Conservation (phyloP, 2,888 invertebrate genomes). For the Operophtera brumata region DNA sequence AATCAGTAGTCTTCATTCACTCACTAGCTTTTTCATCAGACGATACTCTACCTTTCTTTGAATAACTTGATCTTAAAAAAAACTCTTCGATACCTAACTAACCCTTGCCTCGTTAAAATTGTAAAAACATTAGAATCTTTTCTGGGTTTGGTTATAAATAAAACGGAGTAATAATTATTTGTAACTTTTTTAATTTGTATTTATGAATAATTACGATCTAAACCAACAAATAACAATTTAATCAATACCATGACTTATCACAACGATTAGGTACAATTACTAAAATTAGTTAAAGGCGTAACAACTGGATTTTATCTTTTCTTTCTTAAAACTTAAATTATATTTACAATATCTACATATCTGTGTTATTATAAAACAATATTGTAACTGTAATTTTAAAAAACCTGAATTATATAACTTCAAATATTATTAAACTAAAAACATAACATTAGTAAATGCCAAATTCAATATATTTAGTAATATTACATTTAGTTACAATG, state of each 20-base stretch:
- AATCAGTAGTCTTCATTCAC: too few species aligned
- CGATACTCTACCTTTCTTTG: too few species aligned
- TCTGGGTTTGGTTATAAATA: background rate
- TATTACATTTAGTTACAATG: background rate
- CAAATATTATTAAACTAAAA: constrained; percentile 14
- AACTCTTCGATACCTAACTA: too few species aligned
- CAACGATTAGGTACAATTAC: constrained; percentile 40
- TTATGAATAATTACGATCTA: constrained; percentile 31
- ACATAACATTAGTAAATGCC: constrained; percentile 31
- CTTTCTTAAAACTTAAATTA: constrained; percentile 10
- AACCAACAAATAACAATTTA: constrained; percentile 38
- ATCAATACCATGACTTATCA: constrained; percentile 49
- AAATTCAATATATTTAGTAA: constrained; percentile 25
- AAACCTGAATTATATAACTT: background rate
- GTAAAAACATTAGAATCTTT: background rate
- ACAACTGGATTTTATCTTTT: background rate
- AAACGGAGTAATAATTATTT: constrained; percentile 1
- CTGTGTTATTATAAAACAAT: background rate
- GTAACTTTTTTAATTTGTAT: constrained; percentile 36
- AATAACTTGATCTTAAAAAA: too few species aligned
- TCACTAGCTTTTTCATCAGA: too few species aligned
- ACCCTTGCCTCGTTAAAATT: background rate
- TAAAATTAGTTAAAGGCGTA: constrained; percentile 30
- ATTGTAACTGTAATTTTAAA: background rate
- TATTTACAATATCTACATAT: constrained; percentile 35